Evolutionary conservation across 2,888 invertebrate genomes (phyloP).

Genomic region (Hypercompe scribonia): DNA sequence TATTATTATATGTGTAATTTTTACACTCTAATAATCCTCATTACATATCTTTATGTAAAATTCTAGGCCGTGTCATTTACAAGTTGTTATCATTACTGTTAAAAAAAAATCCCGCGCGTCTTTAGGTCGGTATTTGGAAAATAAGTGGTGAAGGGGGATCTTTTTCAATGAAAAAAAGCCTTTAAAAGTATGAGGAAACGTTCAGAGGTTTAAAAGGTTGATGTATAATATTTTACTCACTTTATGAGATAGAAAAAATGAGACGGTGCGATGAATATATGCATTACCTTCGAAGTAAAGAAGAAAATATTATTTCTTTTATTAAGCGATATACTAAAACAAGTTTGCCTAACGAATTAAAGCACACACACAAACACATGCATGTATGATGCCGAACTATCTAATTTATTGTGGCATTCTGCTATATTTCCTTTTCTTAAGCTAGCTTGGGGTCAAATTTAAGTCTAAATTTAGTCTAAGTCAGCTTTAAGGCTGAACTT

Average conservation of each 20-base stretch:
- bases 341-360: no score
- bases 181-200: no score
- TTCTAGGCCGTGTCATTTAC: not conserved
- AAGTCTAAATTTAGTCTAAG: no score
- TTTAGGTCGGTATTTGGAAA: not conserved
- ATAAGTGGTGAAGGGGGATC: not conserved
- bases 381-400: no score
- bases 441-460: no score
- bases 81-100: not conserved
- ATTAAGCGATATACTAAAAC: no score
- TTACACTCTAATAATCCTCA: not conserved
- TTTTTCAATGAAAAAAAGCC: no score
- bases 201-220: no score
- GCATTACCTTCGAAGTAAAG: not conserved
- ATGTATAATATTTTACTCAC: not conserved
- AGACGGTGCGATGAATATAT: not conserved
- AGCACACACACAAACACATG: no score
- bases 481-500: no score
- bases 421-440: not conserved
- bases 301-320: no score
- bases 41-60: not conserved
- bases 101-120: not conserved
- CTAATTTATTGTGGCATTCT: not conserved
- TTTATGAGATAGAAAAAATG: not conserved
- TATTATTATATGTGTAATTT: slow-evolving; percentile 29